Conservation (phyloP, 1,140 invertebrate genomes). For the Episyrphus balteatus region DNA sequence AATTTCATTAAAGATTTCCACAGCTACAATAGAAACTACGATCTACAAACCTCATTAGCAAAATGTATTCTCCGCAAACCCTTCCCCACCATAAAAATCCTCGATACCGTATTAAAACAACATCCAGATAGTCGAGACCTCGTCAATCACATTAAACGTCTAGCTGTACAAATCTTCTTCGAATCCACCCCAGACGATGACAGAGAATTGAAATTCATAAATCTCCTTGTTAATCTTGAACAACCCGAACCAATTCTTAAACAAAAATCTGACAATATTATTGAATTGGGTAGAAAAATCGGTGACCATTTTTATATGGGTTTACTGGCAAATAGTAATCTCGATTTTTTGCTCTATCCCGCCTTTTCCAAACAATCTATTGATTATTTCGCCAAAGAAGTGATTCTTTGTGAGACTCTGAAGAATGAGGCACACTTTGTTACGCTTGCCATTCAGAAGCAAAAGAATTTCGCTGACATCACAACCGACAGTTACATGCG, state of each 20-base stretch:
- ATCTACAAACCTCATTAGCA: no score
- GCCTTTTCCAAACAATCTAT: constrained; percentile 2
- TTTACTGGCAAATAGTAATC: background rate
- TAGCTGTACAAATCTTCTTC: no score
- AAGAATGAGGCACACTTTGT: constrained; percentile 18
- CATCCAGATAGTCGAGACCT: no score
- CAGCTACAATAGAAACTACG: no score
- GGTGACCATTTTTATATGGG: constrained; percentile 1
- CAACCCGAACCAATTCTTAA: constrained; percentile 11
- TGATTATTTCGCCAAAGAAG: constrained; percentile 9
- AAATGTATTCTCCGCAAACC: no score
- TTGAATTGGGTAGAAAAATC: constrained; percentile 12
- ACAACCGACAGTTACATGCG: constrained; percentile 15
- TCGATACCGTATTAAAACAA: no score
- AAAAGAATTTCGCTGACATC: constrained; percentile 14
- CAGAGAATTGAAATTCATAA: constrained; percentile 10
- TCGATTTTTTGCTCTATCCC: no score
- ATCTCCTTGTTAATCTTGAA: constrained; percentile 22
- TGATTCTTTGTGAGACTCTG: constrained; percentile 16
- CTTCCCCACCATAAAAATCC: no score
- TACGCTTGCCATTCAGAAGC: constrained; percentile 14
- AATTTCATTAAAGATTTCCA: no score
- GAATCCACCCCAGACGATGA: no score
- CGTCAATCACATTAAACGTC: no score
- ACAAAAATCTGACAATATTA: constrained; percentile 9